Conservation (phyloP, 2,797 vertebrate genomes). For the Syndactyla subalaris region DNA sequence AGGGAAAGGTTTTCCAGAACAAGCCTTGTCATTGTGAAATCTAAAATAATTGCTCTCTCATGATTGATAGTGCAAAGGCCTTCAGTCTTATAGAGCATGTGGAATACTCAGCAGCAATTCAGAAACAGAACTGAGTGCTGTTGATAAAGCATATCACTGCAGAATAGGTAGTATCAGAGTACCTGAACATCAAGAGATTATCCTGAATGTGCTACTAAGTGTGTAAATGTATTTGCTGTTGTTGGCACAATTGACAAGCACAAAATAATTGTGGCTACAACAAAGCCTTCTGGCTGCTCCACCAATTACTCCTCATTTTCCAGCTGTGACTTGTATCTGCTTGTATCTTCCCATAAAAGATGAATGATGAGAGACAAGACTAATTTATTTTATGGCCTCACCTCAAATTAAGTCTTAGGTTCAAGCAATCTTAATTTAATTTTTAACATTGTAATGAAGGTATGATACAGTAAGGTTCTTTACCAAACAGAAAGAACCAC, state of each 20-base stretch:
- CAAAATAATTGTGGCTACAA: not conserved
- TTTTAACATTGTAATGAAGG: not conserved
- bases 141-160: not conserved
- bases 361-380: not conserved
- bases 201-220: not conserved
- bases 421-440: not conserved
- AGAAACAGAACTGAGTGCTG: not conserved
- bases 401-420: conserved; percentile 15
- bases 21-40: conserved; percentile 22
- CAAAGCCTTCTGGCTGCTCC: conserved; percentile 18
- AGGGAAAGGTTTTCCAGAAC: conserved; percentile 28
- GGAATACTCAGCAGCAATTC: conserved; percentile 6
- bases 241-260: not conserved
- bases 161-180: not conserved
- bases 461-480: not conserved
- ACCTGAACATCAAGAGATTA: not conserved
- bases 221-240: conserved; percentile 1
- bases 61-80: conserved; percentile 28
- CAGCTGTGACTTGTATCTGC: not conserved
- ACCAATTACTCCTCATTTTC: conserved; percentile 10
- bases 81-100: conserved; percentile 1
- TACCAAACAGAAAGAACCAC: not conserved
- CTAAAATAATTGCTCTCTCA: conserved; percentile 35
- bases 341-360: not conserved
- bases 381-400: not conserved